A percentile compares a stretch with the other conserved stretches of the same genome.
Evolutionary conservation across 2,888 invertebrate species (phyloP).

Genomic region (Leucophenga maculata): DNA sequence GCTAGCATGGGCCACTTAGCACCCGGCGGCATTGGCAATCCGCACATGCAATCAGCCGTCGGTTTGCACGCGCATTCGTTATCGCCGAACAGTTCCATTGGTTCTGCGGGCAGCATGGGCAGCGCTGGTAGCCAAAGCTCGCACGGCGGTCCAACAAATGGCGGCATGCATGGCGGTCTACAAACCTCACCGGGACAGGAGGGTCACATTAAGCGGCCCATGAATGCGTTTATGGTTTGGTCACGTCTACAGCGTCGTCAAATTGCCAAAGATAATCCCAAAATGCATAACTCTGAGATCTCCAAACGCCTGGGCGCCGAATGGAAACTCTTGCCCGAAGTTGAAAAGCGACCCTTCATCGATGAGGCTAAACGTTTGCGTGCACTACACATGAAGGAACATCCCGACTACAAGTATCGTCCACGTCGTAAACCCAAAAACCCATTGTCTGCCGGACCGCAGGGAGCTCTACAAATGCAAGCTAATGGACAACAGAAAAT

Average conservation of each 20-base stretch:
- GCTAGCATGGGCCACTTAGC: slow-evolving; percentile 68
- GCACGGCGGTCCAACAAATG: slow-evolving; percentile 35
- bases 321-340: slow-evolving; percentile 91
- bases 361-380: slow-evolving; percentile 94
- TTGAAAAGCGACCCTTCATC: slow-evolving; percentile 93
- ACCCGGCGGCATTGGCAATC: slow-evolving; percentile 32
- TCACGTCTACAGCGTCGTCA: slow-evolving; percentile 91
- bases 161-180: slow-evolving; percentile 56
- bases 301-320: slow-evolving; percentile 93
- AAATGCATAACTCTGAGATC: slow-evolving; percentile 92
- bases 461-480: slow-evolving; percentile 66
- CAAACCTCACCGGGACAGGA: slow-evolving; percentile 74
- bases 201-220: slow-evolving; percentile 93
- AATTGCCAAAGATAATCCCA: slow-evolving; percentile 95
- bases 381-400: slow-evolving; percentile 90
- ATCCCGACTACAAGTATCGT: slow-evolving; percentile 92
- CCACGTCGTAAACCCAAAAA: slow-evolving; percentile 89
- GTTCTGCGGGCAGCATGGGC: slow-evolving; percentile 61
- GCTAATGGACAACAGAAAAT: slow-evolving; percentile 64
- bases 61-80: slow-evolving; percentile 61
- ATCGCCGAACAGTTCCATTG: slow-evolving; percentile 69
- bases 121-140: slow-evolving; percentile 46
- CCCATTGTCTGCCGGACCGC: slow-evolving; percentile 73
- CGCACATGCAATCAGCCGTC: slow-evolving; percentile 54
- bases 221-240: slow-evolving; percentile 99